Conservation (phyloP, 2,888 invertebrate species). For the Lasioglossum calceatum region DNA sequence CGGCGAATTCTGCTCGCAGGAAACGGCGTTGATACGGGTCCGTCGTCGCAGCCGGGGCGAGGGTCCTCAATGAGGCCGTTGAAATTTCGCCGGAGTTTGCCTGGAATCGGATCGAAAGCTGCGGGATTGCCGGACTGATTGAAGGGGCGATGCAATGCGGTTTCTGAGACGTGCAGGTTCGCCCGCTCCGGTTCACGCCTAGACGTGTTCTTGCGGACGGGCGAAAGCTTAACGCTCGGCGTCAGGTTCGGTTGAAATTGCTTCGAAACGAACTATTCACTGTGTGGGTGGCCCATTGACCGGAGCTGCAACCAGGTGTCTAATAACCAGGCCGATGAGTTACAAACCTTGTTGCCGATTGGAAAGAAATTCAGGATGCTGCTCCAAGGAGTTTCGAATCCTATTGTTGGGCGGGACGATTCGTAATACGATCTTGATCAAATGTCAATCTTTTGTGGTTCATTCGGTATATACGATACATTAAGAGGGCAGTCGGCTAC, state of each 20-base stretch:
- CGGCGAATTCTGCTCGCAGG: constrained; percentile 33
- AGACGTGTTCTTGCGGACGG: constrained; percentile 8
- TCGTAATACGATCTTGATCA: too few species aligned
- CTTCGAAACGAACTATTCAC: constrained; percentile 20
- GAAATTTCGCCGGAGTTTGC: constrained; percentile 24
- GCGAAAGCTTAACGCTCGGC: constrained; percentile 6
- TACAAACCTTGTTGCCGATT: background rate
- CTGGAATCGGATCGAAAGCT: constrained; percentile 21
- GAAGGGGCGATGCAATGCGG: constrained; percentile 15
- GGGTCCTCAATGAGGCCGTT: background rate
- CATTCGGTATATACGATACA: too few species aligned
- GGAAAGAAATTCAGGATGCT: background rate
- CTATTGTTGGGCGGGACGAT: background rate
- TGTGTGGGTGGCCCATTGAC: background rate
- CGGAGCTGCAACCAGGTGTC: background rate
- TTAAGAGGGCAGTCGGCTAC: too few species aligned
- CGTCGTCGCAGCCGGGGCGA: constrained; percentile 1
- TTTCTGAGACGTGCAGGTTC: constrained; percentile 21
- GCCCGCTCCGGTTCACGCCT: constrained; percentile 12
- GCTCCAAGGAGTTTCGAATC: background rate
- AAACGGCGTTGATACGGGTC: constrained; percentile 23
- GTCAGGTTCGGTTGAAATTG: constrained; percentile 8
- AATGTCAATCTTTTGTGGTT: too few species aligned
- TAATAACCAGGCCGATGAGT: background rate
- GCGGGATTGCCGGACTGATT: constrained; percentile 28